Percentiles rank a stretch among this genome's conserved stretches.
phyloP scores from a whole-genome alignment of 2,888 invertebrate genomes.

The Brachynemurus nebulosus region DNA sequence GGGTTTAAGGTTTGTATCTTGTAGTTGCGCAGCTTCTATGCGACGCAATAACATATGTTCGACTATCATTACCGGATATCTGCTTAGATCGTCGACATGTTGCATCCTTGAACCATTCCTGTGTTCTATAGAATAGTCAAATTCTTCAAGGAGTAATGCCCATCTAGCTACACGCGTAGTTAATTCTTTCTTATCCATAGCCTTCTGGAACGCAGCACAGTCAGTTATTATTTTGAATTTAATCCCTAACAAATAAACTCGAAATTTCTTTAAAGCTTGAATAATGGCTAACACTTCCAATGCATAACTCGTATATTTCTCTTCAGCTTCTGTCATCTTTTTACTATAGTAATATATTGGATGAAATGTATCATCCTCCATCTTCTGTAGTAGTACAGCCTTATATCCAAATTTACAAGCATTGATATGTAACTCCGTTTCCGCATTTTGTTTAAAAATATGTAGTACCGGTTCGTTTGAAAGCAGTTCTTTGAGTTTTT shows the following conservation, averaged over 20 bases:
- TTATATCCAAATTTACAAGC: not conserved
- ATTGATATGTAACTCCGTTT: not conserved
- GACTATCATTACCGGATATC: not conserved
- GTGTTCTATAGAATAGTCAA: not conserved
- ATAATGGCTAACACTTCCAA: not conserved
- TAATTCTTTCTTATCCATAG: not conserved
- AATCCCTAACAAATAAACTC: not conserved
- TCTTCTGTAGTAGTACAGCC: not conserved
- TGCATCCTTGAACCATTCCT: not conserved
- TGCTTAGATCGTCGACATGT: not conserved
- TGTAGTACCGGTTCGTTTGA: not conserved
- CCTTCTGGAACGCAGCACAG: not conserved
- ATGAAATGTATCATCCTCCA: not conserved
- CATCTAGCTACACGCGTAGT: not conserved
- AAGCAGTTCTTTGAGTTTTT: not conserved
- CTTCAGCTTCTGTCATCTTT: not conserved
- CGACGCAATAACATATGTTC: no score
- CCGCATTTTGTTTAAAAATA: not conserved
- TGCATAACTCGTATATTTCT: not conserved
- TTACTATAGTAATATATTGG: not conserved
- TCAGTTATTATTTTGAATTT: not conserved
- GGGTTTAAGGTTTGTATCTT: no score
- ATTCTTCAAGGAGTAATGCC: not conserved
- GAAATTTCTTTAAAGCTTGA: not conserved
- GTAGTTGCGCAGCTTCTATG: no score